Conservation (phyloP, 37 sponge, comb jelly and placozoan genomes). For the Cladorhizidae sp. region DNA sequence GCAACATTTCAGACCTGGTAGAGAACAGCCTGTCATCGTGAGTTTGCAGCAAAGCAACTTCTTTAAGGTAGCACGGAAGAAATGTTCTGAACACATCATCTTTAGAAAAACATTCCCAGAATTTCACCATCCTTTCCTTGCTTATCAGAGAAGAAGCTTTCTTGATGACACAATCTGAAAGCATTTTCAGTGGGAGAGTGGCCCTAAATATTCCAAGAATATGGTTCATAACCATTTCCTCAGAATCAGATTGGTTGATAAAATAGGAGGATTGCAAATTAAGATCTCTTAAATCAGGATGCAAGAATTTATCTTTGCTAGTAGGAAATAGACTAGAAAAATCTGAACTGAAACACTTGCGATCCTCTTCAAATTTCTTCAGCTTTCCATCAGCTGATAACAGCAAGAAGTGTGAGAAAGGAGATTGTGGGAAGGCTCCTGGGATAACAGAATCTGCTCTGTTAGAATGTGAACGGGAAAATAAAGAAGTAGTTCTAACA, state of each 20-base stretch:
- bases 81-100: neutral
- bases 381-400: neutral
- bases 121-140: neutral
- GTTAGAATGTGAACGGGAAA: neutral
- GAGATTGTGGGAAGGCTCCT: neutral
- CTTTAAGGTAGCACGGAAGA: neutral
- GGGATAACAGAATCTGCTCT: no score
- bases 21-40: constrained; percentile 19
- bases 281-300: neutral
- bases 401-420: neutral
- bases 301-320: neutral
- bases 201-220: neutral
- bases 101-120: neutral
- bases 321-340: neutral
- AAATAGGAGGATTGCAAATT: neutral
- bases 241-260: neutral
- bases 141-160: neutral
- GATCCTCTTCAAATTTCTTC: neutral
- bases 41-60: constrained; percentile 38
- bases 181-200: neutral
- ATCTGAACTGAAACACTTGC: neutral
- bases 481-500: no score
- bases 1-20: neutral
- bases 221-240: neutral
- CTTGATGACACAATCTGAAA: neutral